Percentiles rank a stretch among this genome's conserved stretches.
Evolutionary conservation across 2,797 vertebrate species (phyloP).

Genomic region (Echeneis naucrates): DNA sequence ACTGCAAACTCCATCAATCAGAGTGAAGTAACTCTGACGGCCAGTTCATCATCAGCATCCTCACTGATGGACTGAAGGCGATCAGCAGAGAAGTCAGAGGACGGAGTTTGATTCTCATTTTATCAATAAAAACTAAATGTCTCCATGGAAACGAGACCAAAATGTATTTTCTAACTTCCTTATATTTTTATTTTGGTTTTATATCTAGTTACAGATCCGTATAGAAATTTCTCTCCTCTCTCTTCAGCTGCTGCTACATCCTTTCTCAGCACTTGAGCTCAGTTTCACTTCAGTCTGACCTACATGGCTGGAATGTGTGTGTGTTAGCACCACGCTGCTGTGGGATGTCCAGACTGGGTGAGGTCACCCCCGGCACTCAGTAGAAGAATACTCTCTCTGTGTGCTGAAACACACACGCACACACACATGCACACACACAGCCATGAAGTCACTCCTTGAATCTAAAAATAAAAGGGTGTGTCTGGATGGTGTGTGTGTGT

Average conservation of each 20-base stretch:
- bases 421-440: slow-evolving; percentile 32
- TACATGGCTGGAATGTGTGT: slow-evolving; percentile 32
- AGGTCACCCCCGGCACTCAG: slow-evolving; percentile 57
- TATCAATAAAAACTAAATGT: too few species aligned
- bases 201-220: too few species aligned
- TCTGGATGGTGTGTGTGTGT: slow-evolving; percentile 27
- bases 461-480: slow-evolving; percentile 79
- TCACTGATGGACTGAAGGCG: too few species aligned
- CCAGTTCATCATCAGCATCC: too few species aligned
- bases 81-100: too few species aligned
- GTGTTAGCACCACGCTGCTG: slow-evolving; percentile 43
- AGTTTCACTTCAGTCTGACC: slow-evolving; percentile 51
- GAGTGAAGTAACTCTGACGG: too few species aligned
- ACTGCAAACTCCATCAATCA: too few species aligned
- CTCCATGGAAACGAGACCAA: too few species aligned
- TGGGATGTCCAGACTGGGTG: slow-evolving; percentile 73
- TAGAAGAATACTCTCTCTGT: slow-evolving; percentile 79
- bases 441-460: slow-evolving; percentile 64
- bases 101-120: too few species aligned
- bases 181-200: too few species aligned
- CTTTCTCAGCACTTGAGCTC: slow-evolving; percentile 10
- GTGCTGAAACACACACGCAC: slow-evolving; percentile 30
- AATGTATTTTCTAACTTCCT: too few species aligned
- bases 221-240: too few species aligned
- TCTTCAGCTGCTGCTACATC: slow-evolving; percentile 29